Base-by-base conservation (phyloP, 2,113 vertebrate species). In the Bubo scandiacus region DNA sequence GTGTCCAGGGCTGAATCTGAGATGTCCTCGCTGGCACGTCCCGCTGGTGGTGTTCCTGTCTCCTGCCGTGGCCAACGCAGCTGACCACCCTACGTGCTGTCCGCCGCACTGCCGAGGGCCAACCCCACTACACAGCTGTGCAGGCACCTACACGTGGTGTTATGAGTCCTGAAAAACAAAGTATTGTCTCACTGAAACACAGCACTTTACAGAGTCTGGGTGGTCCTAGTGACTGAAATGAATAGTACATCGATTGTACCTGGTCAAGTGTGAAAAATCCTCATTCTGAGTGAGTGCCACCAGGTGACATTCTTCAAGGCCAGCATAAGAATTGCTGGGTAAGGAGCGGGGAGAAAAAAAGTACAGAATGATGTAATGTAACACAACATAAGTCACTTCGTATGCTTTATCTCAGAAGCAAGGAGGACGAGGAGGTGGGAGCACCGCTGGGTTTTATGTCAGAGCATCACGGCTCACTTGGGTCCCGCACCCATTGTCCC, bases 11-110 rank as follows among this genome's bases (percentile, higher is more conserved):
- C 54, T 90, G 66, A 55, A 72, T 77, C 70, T 72, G 61, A 1
- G 0, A 17, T 54, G 9, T 81, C 51, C 51, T 70, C 19, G 7
- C 45, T 57, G 45, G 32, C 10, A 5, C 2, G 34, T 71, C 52
- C 63, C 62, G 55, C 29, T 34, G 29, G 9, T 30, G 13, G 30
- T 71, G 52, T 36, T 85, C 32, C 52, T 45, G 45, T 59, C 57
- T 67, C 23, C 57, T 73, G 43, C n/a, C 1, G 0, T 43, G 40
- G 29, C 80, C 54, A 34, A n/a, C 5, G 10, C 1, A 3, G 27
- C 9, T 81, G 58, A 34, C 15, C 70, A 66, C 14, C 6, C 22
- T 15, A 22, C 0, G 0, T 49, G 2, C 40, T 81, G n/a, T 27
- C 29, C 36, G n/a, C 17, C 5, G 5, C n/a, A 32, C 23, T 81